A percentile compares a stretch with the other conserved stretches of the same genome.
phyloP scores from a whole-genome alignment of 2,797 vertebrate species.

The Ctenopoma multispine region DNA sequence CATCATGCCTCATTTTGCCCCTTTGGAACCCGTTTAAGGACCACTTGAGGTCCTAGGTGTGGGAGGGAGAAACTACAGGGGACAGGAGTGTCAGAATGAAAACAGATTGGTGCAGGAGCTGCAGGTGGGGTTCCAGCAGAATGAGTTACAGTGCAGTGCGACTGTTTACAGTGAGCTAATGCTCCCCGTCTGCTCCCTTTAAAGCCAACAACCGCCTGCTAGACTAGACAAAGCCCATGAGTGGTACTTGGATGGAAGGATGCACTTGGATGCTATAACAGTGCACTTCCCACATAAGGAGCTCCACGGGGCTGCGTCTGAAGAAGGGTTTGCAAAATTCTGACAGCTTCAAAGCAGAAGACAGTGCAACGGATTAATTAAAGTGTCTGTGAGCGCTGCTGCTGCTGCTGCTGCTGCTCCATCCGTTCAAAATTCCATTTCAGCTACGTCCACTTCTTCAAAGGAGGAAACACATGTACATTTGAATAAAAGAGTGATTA shows the following conservation, averaged over 20 bases:
- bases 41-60: conserved; percentile 27
- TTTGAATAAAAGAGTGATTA: conserved; percentile 56
- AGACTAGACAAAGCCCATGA: conserved; percentile 49
- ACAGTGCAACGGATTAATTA: conserved; percentile 70
- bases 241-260: conserved; percentile 54
- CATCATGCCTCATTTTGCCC: conserved; percentile 4
- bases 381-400: conserved; percentile 49
- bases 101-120: conserved; percentile 28
- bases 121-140: conserved; percentile 36
- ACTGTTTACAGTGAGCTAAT: conserved; percentile 35
- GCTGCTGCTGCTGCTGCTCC: conserved; percentile 34
- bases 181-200: conserved; percentile 44
- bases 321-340: conserved; percentile 56
- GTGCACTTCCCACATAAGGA: conserved; percentile 48
- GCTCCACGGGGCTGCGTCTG: conserved; percentile 47
- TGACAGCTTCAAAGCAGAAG: conserved; percentile 65
- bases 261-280: conserved; percentile 47
- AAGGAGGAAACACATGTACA: conserved; percentile 61
- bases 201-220: conserved; percentile 30
- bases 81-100: conserved; percentile 32
- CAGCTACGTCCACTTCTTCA: conserved; percentile 66
- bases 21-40: conserved; percentile 30
- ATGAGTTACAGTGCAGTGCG: conserved; percentile 54
- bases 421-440: conserved; percentile 47
- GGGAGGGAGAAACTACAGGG: conserved; percentile 17